Base-by-base conservation (phyloP, 2,113 vertebrate species). In the Podiceps cristatus region DNA sequence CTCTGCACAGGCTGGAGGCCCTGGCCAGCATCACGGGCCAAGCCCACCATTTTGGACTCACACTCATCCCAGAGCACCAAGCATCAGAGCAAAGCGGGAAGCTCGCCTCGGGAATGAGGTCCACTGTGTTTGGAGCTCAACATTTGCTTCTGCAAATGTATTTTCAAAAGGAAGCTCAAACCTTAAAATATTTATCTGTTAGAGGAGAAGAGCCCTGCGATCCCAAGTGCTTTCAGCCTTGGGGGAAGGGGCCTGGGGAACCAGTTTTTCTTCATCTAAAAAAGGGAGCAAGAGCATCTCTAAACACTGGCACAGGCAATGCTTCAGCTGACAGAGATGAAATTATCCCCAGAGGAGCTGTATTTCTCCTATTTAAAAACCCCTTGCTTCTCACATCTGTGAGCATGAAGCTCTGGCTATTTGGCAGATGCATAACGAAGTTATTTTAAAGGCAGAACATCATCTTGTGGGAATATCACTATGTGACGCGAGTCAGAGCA, bases 51-150 rank as follows among this genome's bases (percentile, higher is more conserved):
- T 31, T 10, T 31, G 72, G 53, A 16, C 8, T 83, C 17, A 6
- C 1, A 0, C 20, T 52, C 22, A 37, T 28, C 35, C 42, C 4
- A 0, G 22, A 63, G 31, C 60, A 62, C 13, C 37, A 50, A 35
- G 8, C 3, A 0, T 22, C 1, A 2, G 4, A 42, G 28, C 8
- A 37, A 60, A 86, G 44, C 0, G 0, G 27, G 44, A 56, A 62
- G 15, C 23, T 72, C 5, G 0, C 47, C 49, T 24, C 35, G 2
- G 9, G 45, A 73, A 71, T 14, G 4, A 60, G 37, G 52, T 53
- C 24, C 13, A 7, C 20, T 20, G 27, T 29, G 9, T 83, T 37
- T 20, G 50, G 53, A 96, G 62, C 28, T 82, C 69, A 58, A 27
- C 18, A 10, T 85, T 60, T 53, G 35, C 50, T 69, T 47, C 90